Conservation (phyloP, 2,888 invertebrate species). For the Eustalomyia histrio region DNA sequence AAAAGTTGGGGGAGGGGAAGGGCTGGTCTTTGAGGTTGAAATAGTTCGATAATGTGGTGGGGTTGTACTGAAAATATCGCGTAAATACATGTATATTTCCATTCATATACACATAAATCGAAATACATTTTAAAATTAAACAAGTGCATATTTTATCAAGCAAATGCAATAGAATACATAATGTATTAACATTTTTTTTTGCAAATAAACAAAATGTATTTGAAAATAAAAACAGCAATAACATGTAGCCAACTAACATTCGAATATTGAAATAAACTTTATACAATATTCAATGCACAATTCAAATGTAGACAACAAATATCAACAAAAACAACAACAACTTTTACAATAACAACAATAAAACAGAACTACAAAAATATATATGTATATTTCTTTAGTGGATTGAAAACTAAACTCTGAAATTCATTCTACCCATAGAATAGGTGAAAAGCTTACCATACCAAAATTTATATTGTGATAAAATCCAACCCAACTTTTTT, state of each 20-base stretch:
- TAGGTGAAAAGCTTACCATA: too few species aligned
- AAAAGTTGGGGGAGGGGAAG: not conserved
- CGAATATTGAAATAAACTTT: not conserved
- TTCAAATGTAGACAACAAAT: not conserved
- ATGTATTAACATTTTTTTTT: conserved; percentile 16
- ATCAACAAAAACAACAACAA: not conserved
- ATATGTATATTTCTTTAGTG: not conserved
- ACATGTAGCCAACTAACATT: not conserved
- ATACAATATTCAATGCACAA: conserved; percentile 12
- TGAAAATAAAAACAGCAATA: not conserved
- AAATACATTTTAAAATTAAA: conserved; percentile 28
- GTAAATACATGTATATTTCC: too few species aligned
- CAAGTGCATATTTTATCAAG: conserved; percentile 27
- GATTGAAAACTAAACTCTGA: too few species aligned
- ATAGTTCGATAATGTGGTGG: too few species aligned
- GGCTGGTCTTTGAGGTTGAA: not conserved
- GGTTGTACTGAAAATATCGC: too few species aligned
- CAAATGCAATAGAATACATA: conserved; percentile 30
- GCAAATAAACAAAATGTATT: conserved; percentile 18
- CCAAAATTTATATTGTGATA: too few species aligned
- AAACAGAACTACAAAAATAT: too few species aligned
- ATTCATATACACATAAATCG: not conserved
- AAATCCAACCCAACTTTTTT: too few species aligned
- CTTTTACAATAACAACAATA: not conserved
- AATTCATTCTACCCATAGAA: too few species aligned